Evolutionary conservation across 2,113 vertebrate species (phyloP).

Genomic region (Anseranas semipalmata): DNA sequence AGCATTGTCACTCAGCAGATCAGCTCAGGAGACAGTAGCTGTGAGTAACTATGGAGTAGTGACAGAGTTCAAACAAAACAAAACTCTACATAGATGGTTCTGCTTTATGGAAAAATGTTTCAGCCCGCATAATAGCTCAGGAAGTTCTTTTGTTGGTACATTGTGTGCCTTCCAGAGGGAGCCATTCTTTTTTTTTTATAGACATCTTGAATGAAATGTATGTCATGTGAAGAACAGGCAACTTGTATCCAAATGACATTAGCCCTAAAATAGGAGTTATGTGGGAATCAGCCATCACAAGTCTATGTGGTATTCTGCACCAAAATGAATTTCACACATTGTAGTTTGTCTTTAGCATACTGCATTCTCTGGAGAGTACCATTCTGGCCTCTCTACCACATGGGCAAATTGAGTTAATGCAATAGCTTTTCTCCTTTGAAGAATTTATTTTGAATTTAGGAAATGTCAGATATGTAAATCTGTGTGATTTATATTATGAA

Average conservation of each 20-base stretch:
- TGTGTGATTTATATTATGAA: slow-evolving; percentile 11
- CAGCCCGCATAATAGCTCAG: not conserved
- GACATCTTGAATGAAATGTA: not conserved
- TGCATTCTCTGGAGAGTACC: not conserved
- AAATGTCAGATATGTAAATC: slow-evolving; percentile 19
- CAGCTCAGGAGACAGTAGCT: not conserved
- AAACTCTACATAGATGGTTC: not conserved
- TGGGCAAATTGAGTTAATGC: not conserved
- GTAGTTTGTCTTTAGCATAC: not conserved
- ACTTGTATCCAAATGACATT: not conserved
- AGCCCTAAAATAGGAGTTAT: not conserved
- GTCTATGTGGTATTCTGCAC: not conserved
- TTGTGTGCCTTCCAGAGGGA: not conserved
- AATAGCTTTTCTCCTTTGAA: not conserved
- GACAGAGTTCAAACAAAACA: not conserved
- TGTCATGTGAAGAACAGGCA: not conserved
- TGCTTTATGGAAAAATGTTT: not conserved
- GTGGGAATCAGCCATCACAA: not conserved
- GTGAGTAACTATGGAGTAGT: not conserved
- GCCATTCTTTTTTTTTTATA: not conserved
- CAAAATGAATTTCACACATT: not conserved
- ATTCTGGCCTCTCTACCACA: not conserved
- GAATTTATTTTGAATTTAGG: slow-evolving; percentile 14
- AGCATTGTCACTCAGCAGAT: not conserved
- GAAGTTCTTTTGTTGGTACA: not conserved